Evolutionary conservation across 2,797 vertebrate species (phyloP), one percentile per base, ranked within the genome.

Genomic region (Chloroceryle amazona): DNA sequence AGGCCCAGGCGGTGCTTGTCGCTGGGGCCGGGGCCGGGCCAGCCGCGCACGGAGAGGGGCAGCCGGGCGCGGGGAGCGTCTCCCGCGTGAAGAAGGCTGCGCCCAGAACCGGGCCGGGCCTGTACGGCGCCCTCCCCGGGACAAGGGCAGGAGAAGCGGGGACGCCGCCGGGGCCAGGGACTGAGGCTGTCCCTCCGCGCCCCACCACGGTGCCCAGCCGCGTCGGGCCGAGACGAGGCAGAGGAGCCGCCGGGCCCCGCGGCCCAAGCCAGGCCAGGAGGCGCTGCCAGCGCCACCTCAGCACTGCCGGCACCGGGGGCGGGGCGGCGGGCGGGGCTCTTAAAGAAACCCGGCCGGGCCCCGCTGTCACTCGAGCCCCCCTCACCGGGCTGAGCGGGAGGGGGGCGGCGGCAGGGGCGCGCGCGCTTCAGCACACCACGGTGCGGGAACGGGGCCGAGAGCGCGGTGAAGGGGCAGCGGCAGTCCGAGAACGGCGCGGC

Each of bases 211-310:
- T 22, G n/a, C 47, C 47, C 47, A 25, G 47, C 47, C 46, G 80
- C 74, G 7, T 31, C 22, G 39, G 28, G 33, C 21, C 52, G 52
- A 39, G 57, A 35, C 13, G 13, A 11, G 70, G 35, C 35, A 15
- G 18, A 12, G 63, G 18, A 84, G 20, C 67, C 28, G 20, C 12
- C 78, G 35, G 65, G 71, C 49, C 42, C 42, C 42, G 22, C 58
- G 29, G 57, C 25, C 62, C 51, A 17, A 39, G 63, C 78, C n/a
- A 22, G 37, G 37, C 83, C 62, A 28, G 26, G 49, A 28, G 82
- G 76, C 41, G 67, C 86, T 80, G 83, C 79, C 96, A 97, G 95
- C 97, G 97, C 97, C 96, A 98, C 95, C 97, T 98, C 97, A 98
- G 96, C 97, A 98, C 91, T 94, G 96, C 88, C 94, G 96, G 93